Evolutionary conservation across 2,113 vertebrate species (phyloP).

Genomic region (Nothoprocta pentlandii): DNA sequence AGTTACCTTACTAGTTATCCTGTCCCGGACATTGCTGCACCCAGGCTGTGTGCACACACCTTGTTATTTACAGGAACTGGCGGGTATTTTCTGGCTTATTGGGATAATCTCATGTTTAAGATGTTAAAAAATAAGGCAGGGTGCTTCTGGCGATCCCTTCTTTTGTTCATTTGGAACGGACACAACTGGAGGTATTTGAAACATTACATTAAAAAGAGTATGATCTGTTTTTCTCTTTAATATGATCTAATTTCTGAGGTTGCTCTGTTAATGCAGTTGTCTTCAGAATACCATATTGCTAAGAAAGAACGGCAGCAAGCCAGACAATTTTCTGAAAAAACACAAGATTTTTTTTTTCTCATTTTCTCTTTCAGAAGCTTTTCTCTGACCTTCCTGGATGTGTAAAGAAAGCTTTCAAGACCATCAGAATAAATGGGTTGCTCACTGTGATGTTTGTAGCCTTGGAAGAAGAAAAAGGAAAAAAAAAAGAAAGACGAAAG

Average conservation of each 20-base stretch:
- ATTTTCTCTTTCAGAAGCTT: constrained; percentile 22
- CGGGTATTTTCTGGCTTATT: neutral
- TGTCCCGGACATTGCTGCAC: constrained; percentile 1
- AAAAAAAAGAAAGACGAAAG: constrained; percentile 10
- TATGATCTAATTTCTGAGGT: neutral
- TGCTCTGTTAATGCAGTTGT: neutral
- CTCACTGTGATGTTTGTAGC: constrained; percentile 56
- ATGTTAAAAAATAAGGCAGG: neutral
- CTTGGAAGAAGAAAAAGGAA: neutral
- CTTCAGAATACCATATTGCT: neutral
- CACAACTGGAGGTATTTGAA: neutral
- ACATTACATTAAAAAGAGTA: neutral
- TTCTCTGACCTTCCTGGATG: constrained; percentile 52
- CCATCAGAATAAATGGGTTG: constrained; percentile 62
- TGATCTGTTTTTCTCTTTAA: neutral
- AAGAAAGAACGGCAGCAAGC: neutral
- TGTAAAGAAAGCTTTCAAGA: constrained; percentile 56
- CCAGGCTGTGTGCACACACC: neutral
- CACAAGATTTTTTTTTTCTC: neutral
- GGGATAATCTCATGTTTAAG: neutral
- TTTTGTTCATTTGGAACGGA: neutral
- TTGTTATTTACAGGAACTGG: neutral
- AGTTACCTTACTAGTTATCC: neutral
- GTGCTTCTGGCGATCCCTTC: neutral
- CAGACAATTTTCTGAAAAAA: constrained; percentile 34